These are phyloP conservation scores for Syngnathus rostellatus DNA, from an alignment of 2,797 vertebrate species.

Conservation along the genomic window DNA sequence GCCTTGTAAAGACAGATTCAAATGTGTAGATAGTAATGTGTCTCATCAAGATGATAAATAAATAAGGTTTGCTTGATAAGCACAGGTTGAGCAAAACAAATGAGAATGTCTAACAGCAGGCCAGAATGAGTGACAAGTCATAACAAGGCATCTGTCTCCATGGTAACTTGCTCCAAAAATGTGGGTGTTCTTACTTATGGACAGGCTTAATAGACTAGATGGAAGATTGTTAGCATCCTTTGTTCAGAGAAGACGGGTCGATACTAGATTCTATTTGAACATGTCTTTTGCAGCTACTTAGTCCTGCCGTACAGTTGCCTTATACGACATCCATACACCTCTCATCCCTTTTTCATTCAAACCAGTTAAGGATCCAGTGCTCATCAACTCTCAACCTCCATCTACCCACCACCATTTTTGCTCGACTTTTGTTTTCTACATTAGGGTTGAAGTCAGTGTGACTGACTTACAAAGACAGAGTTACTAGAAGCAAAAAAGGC, in stretches of 20 bases:
- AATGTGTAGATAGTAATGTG: neutral
- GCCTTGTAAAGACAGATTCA: neutral
- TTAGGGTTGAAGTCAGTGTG: too few species aligned
- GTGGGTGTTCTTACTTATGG: neutral
- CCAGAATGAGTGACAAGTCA: neutral
- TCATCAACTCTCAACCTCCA: too few species aligned
- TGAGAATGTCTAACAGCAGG: neutral
- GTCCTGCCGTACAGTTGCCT: neutral
- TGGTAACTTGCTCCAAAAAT: neutral
- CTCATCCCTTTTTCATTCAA: too few species aligned
- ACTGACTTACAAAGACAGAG: constrained; percentile 7
- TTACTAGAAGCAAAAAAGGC: constrained; percentile 71
- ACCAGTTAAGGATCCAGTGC: too few species aligned
- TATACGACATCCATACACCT: neutral
- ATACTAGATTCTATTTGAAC: neutral
- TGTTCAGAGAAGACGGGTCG: neutral
- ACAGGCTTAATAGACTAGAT: neutral
- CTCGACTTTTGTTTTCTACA: too few species aligned
- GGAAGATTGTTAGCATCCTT: neutral
- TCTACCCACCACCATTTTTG: too few species aligned
- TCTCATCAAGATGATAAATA: neutral
- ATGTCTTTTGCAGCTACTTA: neutral
- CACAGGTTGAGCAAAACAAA: neutral
- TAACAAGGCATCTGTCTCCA: neutral
- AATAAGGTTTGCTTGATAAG: neutral